Percentiles rank a stretch among this genome's conserved stretches.
phyloP scores from a whole-genome alignment of 2,113 vertebrate species.

The Hoplias malabaricus region DNA sequence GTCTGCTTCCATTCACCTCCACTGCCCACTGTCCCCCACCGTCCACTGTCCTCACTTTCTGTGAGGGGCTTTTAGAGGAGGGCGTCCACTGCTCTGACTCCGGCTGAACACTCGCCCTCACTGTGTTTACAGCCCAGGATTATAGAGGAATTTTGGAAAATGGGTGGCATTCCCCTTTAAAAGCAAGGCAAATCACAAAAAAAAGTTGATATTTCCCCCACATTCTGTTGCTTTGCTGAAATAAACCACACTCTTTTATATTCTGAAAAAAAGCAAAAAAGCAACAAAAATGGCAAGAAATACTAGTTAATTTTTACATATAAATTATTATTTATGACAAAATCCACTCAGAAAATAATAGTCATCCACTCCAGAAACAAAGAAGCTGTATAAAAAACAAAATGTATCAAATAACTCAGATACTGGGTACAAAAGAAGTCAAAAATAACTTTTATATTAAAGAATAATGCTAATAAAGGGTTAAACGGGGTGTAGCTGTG shows the following conservation, averaged over 20 bases:
- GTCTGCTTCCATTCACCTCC: no score
- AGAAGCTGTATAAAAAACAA: conserved; percentile 64
- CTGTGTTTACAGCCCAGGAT: not conserved
- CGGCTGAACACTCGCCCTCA: not conserved
- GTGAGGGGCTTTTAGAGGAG: not conserved
- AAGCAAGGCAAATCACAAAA: not conserved
- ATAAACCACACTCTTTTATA: conserved; percentile 11
- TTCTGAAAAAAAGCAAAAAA: conserved; percentile 15
- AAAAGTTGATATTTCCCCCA: not conserved
- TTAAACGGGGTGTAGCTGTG: conserved; percentile 47
- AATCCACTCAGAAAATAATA: conserved; percentile 58
- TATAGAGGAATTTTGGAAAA: not conserved
- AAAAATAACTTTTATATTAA: conserved; percentile 49
- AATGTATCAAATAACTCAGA: conserved; percentile 66
- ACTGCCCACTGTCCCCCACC: no score
- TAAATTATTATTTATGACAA: conserved; percentile 57
- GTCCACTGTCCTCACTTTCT: no score
- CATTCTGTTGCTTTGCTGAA: conserved; percentile 33
- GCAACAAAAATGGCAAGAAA: conserved; percentile 16
- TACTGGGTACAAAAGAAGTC: conserved; percentile 58
- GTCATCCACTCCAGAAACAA: conserved; percentile 58
- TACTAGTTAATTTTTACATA: conserved; percentile 44
- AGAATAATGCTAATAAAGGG: conserved; percentile 36
- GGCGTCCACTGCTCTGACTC: not conserved
- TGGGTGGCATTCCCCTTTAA: not conserved